phyloP scores from a whole-genome alignment of 2,113 vertebrate species.

The Thalassoma bifasciatum region DNA sequence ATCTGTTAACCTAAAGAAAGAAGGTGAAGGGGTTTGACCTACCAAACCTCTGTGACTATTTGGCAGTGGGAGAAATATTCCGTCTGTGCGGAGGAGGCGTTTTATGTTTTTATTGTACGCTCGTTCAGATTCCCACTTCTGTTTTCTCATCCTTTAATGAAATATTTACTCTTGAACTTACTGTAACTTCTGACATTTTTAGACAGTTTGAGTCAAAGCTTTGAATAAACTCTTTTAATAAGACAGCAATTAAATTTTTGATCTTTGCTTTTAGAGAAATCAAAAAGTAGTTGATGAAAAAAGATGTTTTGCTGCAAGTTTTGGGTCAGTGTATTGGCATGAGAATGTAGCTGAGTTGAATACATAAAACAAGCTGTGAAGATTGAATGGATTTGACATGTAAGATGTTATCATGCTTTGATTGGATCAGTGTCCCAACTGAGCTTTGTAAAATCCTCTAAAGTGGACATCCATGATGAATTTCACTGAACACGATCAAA shows the following conservation, averaged over 20 bases:
- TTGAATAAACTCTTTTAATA: background rate
- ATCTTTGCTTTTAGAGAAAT: no score
- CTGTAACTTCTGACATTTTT: background rate
- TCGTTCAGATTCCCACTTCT: background rate
- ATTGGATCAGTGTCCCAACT: background rate
- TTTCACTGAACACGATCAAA: slow-evolving; percentile 2
- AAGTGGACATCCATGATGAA: background rate
- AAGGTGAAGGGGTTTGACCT: background rate
- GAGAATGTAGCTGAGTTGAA: background rate
- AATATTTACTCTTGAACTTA: background rate
- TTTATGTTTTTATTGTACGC: no score
- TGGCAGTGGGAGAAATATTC: no score
- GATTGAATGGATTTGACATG: background rate
- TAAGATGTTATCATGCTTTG: background rate
- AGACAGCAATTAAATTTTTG: background rate
- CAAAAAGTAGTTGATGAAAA: no score
- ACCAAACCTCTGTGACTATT: background rate
- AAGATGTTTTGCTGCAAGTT: no score
- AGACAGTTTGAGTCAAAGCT: background rate
- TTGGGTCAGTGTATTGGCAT: background rate
- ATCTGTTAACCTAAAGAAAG: slow-evolving; percentile 10
- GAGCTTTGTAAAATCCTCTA: background rate
- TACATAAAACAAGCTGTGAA: background rate
- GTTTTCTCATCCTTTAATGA: background rate
- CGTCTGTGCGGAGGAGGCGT: no score